A percentile compares a stretch with the other conserved stretches of the same genome.
These are phyloP conservation scores for Pissodes strobi DNA, from an alignment of 1,140 invertebrate genomes.

Conservation along the genomic window DNA sequence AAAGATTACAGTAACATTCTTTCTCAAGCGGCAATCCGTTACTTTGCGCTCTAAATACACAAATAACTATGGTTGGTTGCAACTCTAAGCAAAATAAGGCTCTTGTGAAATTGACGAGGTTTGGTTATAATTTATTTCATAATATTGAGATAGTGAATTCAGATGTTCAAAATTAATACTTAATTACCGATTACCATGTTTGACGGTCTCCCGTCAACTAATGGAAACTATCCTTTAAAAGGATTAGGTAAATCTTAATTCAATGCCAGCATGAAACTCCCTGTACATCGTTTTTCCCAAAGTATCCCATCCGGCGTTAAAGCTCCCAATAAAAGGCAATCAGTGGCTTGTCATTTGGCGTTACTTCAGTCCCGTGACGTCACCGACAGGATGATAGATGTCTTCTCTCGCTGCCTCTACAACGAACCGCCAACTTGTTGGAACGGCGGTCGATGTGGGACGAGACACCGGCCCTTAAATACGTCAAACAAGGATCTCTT, in stretches of 20 bases:
- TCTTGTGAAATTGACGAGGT: no score
- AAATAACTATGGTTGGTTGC: no score
- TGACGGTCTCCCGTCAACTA: conserved; percentile 15
- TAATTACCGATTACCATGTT: no score
- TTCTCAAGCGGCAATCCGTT: no score
- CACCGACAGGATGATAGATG: conserved; percentile 50
- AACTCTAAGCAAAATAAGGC: no score
- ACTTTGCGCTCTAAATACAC: no score
- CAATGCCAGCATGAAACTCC: not conserved
- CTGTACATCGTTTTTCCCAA: conserved; percentile 20
- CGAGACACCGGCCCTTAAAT: conserved; percentile 16
- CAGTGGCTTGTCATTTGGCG: conserved; percentile 53
- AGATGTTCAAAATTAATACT: no score
- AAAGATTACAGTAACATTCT: no score
- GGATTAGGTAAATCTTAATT: conserved; percentile 24
- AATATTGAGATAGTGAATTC: no score
- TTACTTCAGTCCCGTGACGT: conserved; percentile 49
- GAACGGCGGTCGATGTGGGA: conserved; percentile 27
- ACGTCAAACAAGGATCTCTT: conserved; percentile 9
- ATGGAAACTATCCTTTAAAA: conserved; percentile 21
- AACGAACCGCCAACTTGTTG: conserved; percentile 47
- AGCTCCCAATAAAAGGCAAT: conserved; percentile 53
- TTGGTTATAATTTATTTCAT: no score
- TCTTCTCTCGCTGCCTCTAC: conserved; percentile 45
- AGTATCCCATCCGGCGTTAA: conserved; percentile 29